Evolutionary conservation across 2,888 invertebrate genomes (phyloP), one percentile per base, ranked within the genome.

Genomic region (Cistogaster globosa): DNA sequence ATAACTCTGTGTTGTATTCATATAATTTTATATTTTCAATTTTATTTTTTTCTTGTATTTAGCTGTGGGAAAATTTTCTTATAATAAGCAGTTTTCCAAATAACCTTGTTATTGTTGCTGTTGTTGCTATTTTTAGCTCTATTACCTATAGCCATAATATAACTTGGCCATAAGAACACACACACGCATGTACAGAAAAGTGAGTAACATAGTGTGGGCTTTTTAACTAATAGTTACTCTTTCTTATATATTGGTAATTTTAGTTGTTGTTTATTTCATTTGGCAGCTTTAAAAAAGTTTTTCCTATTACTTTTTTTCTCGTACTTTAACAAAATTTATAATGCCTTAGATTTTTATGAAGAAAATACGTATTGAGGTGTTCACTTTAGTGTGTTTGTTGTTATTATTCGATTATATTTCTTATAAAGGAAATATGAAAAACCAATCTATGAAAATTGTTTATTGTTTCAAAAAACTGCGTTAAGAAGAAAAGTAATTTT

Each of bases 61-160:
- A 68, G 83, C 78, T 86, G 84, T 87, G 87, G 84, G 86, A 84
- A 86, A 84, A 86, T 86, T 74, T 86, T 80, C 82, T 83, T 87
- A 62, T 85, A 87, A 87, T 87, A 87, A 88, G 87, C 86, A 88
- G 86, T 87, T 87, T 88, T 87, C 86, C 68, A 77, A 68, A 72
- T 74, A 68, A 72, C 74, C 58, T 78, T 83, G 63, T 77, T 81
- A 55, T 81, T 65, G 45, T 68, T 75, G 32, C 36, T 42, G 20
- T 62, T 63, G 32, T 55, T 80, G 72, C 45, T 74, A 32, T 67
- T 76, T 51, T 71, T 67, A 63, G 58, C 67, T 20, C 42, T 83
- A 83, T 77, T 83, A 83, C 82, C 82, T 82, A 65, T 63, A 76
- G 76, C 57, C 9, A 65, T 60, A 32, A 32, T 32, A 16, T 58